phyloP scores from a whole-genome alignment of 2,797 vertebrate species.

The Microctenopoma steveboyesi region DNA sequence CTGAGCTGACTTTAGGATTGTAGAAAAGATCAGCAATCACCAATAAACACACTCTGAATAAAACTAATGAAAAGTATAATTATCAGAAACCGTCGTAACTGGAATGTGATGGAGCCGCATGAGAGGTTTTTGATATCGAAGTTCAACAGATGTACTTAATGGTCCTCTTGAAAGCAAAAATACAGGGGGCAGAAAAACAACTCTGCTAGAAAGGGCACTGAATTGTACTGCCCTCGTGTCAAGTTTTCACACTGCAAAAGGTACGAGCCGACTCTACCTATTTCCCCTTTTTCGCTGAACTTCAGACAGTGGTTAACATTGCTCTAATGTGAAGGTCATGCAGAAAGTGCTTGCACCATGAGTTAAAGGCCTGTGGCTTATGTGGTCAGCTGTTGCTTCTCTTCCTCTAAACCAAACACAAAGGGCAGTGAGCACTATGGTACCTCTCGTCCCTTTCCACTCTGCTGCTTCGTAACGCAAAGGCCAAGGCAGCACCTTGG shows the following conservation, averaged over 20 bases:
- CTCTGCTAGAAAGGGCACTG: slow-evolving; percentile 12
- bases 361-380: slow-evolving; percentile 80
- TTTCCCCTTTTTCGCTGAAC: slow-evolving; percentile 21
- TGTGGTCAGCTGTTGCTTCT: slow-evolving; percentile 80
- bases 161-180: slow-evolving; percentile 10
- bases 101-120: too few species aligned
- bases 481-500: too few species aligned
- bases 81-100: too few species aligned
- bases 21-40: slow-evolving; percentile 4
- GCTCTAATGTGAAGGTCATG: slow-evolving; percentile 74
- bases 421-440: slow-evolving; percentile 76
- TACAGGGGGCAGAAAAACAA: not conserved
- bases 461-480: slow-evolving; percentile 50
- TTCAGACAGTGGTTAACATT: slow-evolving; percentile 57
- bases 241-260: slow-evolving; percentile 32
- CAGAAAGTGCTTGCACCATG: slow-evolving; percentile 68
- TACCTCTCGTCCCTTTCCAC: slow-evolving; percentile 63
- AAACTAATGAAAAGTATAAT: too few species aligned
- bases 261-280: slow-evolving; percentile 2
- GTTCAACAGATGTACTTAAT: too few species aligned
- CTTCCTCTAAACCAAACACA: slow-evolving; percentile 67
- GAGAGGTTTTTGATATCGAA: too few species aligned
- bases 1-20: not conserved
- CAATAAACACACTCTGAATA: not conserved
- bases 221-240: slow-evolving; percentile 24